Evolutionary conservation across 2,888 invertebrate genomes (phyloP).

Genomic region (Fabriciana adippe): DNA sequence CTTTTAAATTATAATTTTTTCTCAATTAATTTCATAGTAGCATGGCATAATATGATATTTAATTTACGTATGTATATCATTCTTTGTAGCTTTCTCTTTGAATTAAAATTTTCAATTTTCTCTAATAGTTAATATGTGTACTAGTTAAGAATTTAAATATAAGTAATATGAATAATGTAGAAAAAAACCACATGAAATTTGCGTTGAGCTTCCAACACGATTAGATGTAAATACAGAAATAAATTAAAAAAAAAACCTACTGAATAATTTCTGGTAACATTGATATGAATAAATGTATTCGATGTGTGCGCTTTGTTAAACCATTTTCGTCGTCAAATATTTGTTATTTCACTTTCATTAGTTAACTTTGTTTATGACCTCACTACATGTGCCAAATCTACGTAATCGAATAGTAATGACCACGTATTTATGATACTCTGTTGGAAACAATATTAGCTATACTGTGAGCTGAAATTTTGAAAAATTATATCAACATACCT

Average conservation of each 20-base stretch:
- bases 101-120: conserved; percentile 18
- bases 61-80: conserved; percentile 24
- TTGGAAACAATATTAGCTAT: neutral
- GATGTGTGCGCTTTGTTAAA: conserved; percentile 30
- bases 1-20: neutral
- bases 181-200: conserved; percentile 75
- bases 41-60: conserved; percentile 24
- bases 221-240: conserved; percentile 81
- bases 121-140: conserved; percentile 35
- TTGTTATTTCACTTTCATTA: conserved; percentile 26
- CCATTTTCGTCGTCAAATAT: conserved; percentile 28
- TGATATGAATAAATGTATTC: conserved; percentile 27
- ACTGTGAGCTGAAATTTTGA: too few relatives aligned
- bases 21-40: neutral
- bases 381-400: conserved; percentile 28
- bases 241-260: conserved; percentile 40
- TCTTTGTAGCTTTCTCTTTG: conserved; percentile 31
- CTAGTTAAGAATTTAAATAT: conserved; percentile 46
- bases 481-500: too few relatives aligned
- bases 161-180: conserved; percentile 51
- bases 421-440: neutral
- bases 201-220: conserved; percentile 84
- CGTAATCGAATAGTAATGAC: conserved; percentile 12
- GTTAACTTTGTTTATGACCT: conserved; percentile 26
- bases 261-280: conserved; percentile 30